Percentiles rank a stretch among this genome's conserved stretches.
Conservation (phyloP, 2,113 vertebrate genomes). For the Sprattus sprattus region DNA sequence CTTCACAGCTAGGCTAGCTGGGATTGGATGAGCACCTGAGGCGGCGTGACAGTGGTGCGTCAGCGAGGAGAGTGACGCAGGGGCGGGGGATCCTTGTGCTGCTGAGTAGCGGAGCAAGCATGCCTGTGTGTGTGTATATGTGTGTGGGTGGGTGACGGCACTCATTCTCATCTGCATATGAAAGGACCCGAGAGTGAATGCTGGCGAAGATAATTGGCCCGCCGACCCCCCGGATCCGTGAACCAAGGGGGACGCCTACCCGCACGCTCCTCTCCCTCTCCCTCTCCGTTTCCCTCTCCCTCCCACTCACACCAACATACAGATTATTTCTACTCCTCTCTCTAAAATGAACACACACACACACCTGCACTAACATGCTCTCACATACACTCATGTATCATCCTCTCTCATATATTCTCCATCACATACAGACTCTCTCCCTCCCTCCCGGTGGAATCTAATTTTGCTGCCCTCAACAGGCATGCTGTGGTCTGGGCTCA, state of each 20-base stretch:
- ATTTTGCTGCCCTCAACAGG: not conserved
- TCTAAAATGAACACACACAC: not conserved
- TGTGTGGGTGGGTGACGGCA: constrained; percentile 39
- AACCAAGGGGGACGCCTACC: constrained; percentile 18
- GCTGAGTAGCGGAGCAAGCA: constrained; percentile 22
- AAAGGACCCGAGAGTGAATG: constrained; percentile 42
- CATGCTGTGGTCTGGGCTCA: not conserved
- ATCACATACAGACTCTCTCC: not conserved
- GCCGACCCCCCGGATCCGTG: not conserved
- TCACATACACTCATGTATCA: not conserved
- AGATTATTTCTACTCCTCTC: not conserved
- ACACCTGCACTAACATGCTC: not conserved
- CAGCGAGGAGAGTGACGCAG: not conserved
- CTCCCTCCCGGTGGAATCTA: not conserved
- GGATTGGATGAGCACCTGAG: not conserved
- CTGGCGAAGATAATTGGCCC: constrained; percentile 44
- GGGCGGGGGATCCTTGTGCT: not conserved
- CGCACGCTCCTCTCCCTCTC: not conserved
- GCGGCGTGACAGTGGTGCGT: not conserved
- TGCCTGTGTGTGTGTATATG: constrained; percentile 32
- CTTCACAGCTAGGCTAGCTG: not conserved
- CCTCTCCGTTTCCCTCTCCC: not conserved
- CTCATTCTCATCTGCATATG: constrained; percentile 64
- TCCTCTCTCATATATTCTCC: not conserved
- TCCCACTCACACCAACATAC: not conserved